Conservation (phyloP, 2,888 invertebrate species). For the Malacosoma neustria region DNA sequence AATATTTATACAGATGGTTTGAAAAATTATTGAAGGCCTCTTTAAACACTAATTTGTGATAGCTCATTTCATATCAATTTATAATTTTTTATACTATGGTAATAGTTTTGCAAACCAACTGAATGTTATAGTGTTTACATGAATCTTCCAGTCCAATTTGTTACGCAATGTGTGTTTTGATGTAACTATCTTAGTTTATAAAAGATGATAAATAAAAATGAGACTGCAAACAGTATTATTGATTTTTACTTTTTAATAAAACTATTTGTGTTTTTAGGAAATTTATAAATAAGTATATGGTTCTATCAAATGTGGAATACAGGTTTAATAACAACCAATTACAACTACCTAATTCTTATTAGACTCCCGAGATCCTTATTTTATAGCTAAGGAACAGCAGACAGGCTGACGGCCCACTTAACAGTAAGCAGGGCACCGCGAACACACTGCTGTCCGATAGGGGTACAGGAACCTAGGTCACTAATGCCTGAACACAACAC, state of each 20-base stretch:
- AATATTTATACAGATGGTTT: constrained; percentile 1
- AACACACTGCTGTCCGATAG: too few relatives aligned
- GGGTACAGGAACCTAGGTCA: too few relatives aligned
- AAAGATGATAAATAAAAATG: constrained; percentile 60
- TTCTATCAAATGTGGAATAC: too few relatives aligned
- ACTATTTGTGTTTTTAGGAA: too few relatives aligned
- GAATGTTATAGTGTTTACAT: constrained; percentile 31
- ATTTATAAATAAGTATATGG: too few relatives aligned
- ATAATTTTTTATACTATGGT: neutral
- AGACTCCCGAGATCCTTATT: too few relatives aligned
- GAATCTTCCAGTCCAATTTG: constrained; percentile 66
- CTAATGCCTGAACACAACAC: too few relatives aligned
- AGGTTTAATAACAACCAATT: constrained; percentile 5
- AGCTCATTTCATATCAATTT: neutral
- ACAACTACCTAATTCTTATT: too few relatives aligned
- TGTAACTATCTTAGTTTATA: constrained; percentile 64
- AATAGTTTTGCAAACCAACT: constrained; percentile 13
- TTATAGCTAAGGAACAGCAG: too few relatives aligned
- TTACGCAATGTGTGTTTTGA: constrained; percentile 67
- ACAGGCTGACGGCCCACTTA: too few relatives aligned
- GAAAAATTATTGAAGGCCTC: neutral
- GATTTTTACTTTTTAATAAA: constrained; percentile 18
- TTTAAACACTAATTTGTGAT: neutral
- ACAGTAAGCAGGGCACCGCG: too few relatives aligned
- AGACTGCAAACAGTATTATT: constrained; percentile 58